Evolutionary conservation across 2,113 vertebrate species (phyloP), one percentile per base, ranked within the genome.

Genomic region (Tachycineta bicolor): DNA sequence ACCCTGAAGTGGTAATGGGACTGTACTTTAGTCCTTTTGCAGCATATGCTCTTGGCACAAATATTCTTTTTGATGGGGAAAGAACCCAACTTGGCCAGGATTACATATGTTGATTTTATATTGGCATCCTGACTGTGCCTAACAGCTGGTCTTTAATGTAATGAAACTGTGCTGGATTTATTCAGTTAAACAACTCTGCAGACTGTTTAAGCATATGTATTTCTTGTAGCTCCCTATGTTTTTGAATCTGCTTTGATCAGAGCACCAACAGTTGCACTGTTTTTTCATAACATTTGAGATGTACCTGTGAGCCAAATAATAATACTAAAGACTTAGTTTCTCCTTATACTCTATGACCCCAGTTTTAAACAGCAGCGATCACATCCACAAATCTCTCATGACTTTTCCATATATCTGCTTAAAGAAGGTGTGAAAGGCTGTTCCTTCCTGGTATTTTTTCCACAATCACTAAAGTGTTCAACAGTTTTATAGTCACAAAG

Each of bases 1-100:
- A 98, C 97, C 96, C 97, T 97, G 94, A 96, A 94, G 97, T 90
- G 93, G 97, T 97, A 98, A 97, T 93, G 89, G 96, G 96, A 93
- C 93, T 92, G 90, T 64, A 80, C 89, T 95, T 92, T 86, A 95
- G 81, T 70, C 95, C 71, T 97, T 97, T 87, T 79, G 88, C 71
- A 93, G 93, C 97, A 97, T 96, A 95, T 96, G 97, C 93, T 82
- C 68, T 90, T 97, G 97, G 97, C 96, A 97, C 82, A 90, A 62
- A 89, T 89, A 87, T 79, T 80, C 92, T 95, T 93, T 97, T 78
- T 68, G 95, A 86, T 83, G 86, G 75, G 77, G 65, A 65, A 39
- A 79, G 78, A 85, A 19, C 13, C 70, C 82, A 91, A 18, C 65
- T 89, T 96, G 95, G 94, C 95, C 91, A 94, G 80, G 89, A 94